Evolutionary conservation across 1,140 invertebrate species (phyloP).

Genomic region (Oppia nitens): DNA sequence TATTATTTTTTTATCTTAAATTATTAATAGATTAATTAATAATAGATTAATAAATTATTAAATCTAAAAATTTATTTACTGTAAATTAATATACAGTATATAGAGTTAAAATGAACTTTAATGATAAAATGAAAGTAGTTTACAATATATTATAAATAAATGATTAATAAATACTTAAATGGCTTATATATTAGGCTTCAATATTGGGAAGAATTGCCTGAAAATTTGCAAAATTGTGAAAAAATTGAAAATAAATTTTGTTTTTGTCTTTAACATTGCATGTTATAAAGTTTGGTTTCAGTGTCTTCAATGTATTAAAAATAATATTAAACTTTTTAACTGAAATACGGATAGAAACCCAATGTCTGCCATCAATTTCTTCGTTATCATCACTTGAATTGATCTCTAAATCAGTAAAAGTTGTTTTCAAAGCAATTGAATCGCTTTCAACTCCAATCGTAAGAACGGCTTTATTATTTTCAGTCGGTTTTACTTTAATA

Average conservation of each 20-base stretch:
- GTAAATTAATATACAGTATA: no score
- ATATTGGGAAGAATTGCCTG: constrained; percentile 3
- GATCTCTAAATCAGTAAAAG: not conserved
- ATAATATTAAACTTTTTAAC: constrained; percentile 3
- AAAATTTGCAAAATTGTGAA: constrained; percentile 1
- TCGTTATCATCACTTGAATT: not conserved
- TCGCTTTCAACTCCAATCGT: constrained; percentile 3
- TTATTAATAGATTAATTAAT: not conserved
- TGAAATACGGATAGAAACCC: not conserved
- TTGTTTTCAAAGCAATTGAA: constrained; percentile 2
- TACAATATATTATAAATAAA: no score
- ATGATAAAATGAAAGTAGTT: no score
- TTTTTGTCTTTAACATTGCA: not conserved
- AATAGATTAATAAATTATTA: no score
- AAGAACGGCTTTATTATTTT: constrained; percentile 1
- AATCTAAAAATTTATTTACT: no score
- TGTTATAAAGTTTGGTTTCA: not conserved
- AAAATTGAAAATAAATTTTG: not conserved
- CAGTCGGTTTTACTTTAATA: not conserved
- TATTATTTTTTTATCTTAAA: constrained; percentile 1
- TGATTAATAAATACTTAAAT: no score
- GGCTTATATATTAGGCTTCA: not conserved
- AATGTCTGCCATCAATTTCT: not conserved
- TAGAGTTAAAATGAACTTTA: no score
- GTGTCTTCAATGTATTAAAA: not conserved